Percentiles rank a stretch among this genome's conserved stretches.
Conservation (phyloP, 2,113 vertebrate species). For the Maccullochella peelii region DNA sequence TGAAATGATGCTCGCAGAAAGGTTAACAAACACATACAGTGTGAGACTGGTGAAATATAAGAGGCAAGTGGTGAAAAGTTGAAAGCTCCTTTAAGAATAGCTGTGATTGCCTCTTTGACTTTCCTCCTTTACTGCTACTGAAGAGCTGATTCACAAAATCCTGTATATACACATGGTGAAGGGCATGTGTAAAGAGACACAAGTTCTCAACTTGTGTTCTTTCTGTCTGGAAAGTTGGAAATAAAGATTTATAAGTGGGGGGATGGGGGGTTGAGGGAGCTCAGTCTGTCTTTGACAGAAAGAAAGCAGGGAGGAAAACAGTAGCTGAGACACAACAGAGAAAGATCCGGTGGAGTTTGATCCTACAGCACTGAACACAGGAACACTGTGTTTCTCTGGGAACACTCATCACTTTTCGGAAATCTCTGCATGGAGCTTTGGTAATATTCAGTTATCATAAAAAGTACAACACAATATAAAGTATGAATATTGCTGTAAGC, state of each 20-base stretch:
- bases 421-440: slow-evolving; percentile 4
- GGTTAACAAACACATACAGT: not conserved
- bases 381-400: slow-evolving; percentile 24
- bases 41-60: not conserved
- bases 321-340: slow-evolving; percentile 22
- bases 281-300: slow-evolving; percentile 30
- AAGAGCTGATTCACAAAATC: slow-evolving; percentile 3
- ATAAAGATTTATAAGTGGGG: too few relatives aligned
- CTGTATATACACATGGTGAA: not conserved
- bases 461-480: not conserved
- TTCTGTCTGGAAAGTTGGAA: slow-evolving; percentile 19
- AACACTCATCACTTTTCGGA: slow-evolving; percentile 19
- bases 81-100: not conserved
- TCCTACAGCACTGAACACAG: slow-evolving; percentile 16
- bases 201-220: not conserved
- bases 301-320: slow-evolving; percentile 31
- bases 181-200: not conserved
- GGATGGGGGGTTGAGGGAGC: too few relatives aligned
- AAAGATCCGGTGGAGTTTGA: slow-evolving; percentile 15
- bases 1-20: not conserved
- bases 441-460: not conserved
- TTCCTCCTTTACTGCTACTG: not conserved
- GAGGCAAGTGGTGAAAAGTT: not conserved
- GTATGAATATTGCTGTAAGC: not conserved
- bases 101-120: not conserved